Conservation (phyloP, 2,888 invertebrate species). For the Tetramorium bicarinatum region DNA sequence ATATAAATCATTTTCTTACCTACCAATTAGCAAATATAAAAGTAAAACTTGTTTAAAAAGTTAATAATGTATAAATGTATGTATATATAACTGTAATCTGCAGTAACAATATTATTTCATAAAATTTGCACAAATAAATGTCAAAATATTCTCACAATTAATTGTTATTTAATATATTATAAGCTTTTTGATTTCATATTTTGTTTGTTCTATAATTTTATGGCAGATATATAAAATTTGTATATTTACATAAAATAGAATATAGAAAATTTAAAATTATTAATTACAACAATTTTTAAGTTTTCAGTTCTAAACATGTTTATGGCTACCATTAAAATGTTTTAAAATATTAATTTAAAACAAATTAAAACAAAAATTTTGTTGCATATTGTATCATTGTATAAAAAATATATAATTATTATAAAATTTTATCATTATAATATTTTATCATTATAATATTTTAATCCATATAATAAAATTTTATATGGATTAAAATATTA, state of each 20-base stretch:
- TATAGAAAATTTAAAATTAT: background rate
- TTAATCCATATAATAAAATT: no score
- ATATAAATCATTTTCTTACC: slow-evolving; percentile 2
- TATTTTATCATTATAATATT: no score
- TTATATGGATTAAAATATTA: background rate
- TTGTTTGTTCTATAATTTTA: background rate
- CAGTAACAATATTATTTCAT: background rate
- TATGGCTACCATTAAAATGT: background rate
- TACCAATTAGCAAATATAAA: background rate
- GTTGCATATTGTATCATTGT: background rate
- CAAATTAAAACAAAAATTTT: background rate
- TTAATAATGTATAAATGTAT: background rate
- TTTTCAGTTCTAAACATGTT: background rate
- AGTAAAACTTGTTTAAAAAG: background rate
- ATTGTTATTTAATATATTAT: background rate
- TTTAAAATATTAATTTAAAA: background rate
- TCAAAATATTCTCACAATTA: background rate
- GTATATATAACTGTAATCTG: background rate
- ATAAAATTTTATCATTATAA: background rate
- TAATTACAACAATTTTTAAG: background rate
- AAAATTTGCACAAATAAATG: background rate
- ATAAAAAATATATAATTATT: background rate
- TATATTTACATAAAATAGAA: background rate
- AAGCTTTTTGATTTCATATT: background rate
- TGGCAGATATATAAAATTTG: background rate